Conservation (phyloP, 2,888 invertebrate species). For the Chouioia cunea region DNA sequence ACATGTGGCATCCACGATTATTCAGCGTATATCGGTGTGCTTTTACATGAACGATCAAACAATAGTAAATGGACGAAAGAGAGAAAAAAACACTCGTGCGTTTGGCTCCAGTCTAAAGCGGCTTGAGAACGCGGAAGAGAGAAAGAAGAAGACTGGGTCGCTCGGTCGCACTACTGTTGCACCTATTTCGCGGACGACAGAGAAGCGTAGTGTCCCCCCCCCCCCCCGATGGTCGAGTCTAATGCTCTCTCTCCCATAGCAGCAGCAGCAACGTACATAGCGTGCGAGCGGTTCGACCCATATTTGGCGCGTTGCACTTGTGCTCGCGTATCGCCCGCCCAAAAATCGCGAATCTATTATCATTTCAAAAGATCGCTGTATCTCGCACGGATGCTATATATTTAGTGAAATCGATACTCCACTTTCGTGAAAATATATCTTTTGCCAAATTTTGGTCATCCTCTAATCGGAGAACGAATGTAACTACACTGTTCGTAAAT, state of each 20-base stretch:
- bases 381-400: too few species aligned
- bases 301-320: constrained; percentile 53
- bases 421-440: too few species aligned
- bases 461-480: too few species aligned
- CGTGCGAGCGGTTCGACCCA: constrained; percentile 45
- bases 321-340: constrained; percentile 8
- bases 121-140: constrained; percentile 51
- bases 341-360: constrained; percentile 27
- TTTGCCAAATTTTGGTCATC: too few species aligned
- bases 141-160: constrained; percentile 67
- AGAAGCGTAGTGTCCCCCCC: constrained; percentile 40
- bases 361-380: too few species aligned
- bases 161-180: constrained; percentile 67
- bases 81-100: constrained; percentile 60
- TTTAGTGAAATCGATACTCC: too few species aligned
- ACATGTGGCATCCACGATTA: too few species aligned
- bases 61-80: too few species aligned
- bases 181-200: constrained; percentile 56
- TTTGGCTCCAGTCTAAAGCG: constrained; percentile 22
- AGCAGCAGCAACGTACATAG: constrained; percentile 3
- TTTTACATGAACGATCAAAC: too few species aligned
- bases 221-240: constrained; percentile 51
- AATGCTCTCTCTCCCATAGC: constrained; percentile 25
- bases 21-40: too few species aligned
- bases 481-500: too few species aligned